Evolutionary conservation across 2,113 vertebrate genomes (phyloP).

Genomic region (Micronycteris hirsuta): DNA sequence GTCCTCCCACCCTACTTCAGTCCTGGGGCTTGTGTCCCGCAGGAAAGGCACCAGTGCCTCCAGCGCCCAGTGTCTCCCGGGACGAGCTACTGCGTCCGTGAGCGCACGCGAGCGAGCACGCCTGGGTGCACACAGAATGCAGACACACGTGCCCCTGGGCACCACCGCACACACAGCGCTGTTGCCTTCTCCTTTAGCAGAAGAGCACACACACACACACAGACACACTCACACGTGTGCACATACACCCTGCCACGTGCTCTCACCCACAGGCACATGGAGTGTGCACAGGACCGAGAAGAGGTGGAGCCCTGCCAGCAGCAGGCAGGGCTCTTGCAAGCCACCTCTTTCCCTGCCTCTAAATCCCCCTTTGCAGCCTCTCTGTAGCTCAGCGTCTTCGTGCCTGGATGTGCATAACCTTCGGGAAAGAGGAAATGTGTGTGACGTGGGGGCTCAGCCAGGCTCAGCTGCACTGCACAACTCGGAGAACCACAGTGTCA

Average conservation of each 20-base stretch:
- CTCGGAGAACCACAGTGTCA: not conserved
- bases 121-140: constrained; percentile 24
- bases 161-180: constrained; percentile 17
- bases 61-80: not conserved
- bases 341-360: not conserved
- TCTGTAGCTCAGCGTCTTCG: not conserved
- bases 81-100: not conserved
- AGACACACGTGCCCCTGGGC: constrained; percentile 50
- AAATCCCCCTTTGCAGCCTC: not conserved
- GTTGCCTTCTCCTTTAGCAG: constrained; percentile 24
- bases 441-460: not conserved
- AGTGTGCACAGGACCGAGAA: constrained; percentile 56
- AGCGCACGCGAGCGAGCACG: constrained; percentile 6
- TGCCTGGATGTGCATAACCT: not conserved
- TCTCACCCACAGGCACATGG: constrained; percentile 59
- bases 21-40: constrained; percentile 7
- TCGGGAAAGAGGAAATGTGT: not conserved
- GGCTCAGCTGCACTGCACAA: not conserved
- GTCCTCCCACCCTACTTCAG: not conserved
- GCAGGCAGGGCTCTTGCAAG: constrained; percentile 32
- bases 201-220: not conserved
- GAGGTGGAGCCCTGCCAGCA: constrained; percentile 49
- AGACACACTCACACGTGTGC: constrained; percentile 41
- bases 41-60: not conserved
- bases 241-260: constrained; percentile 51